Percentiles rank a stretch among this genome's conserved stretches.
phyloP scores from a whole-genome alignment of 2,797 vertebrate genomes.

The Characodon lateralis region DNA sequence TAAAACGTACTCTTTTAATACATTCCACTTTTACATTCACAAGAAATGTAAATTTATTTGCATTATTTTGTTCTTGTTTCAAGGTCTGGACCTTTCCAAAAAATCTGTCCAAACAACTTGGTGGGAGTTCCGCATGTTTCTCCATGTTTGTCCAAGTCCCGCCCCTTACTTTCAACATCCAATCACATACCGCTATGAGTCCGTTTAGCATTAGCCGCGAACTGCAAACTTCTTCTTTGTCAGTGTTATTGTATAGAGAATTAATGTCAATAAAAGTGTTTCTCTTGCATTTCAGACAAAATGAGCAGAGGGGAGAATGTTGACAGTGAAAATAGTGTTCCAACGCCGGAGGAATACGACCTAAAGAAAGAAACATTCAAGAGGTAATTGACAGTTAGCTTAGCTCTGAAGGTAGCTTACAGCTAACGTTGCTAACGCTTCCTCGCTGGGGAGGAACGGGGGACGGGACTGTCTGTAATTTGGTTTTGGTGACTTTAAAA shows the following conservation, averaged over 20 bases:
- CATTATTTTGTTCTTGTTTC: too few species aligned
- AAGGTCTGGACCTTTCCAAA: too few species aligned
- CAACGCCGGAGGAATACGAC: slow-evolving; percentile 35
- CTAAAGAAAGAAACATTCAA: slow-evolving; percentile 26
- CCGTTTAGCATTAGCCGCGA: slow-evolving; percentile 45
- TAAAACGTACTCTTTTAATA: too few species aligned
- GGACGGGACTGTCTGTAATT: too few species aligned
- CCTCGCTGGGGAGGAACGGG: too few species aligned
- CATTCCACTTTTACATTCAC: too few species aligned
- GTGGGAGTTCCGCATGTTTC: neutral
- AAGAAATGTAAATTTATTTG: too few species aligned
- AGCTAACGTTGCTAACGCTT: neutral
- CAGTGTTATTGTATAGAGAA: fast-evolving
- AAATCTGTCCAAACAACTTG: neutral
- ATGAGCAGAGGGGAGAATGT: slow-evolving; percentile 46
- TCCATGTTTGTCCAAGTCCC: slow-evolving; percentile 24
- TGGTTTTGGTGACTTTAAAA: neutral
- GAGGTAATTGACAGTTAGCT: slow-evolving; percentile 47
- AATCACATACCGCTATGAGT: slow-evolving; percentile 36
- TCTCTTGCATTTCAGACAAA: neutral
- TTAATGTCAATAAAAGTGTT: neutral
- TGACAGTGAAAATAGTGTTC: slow-evolving; percentile 7
- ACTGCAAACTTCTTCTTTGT: slow-evolving; percentile 24
- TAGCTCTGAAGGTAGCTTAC: neutral
- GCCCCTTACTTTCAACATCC: slow-evolving; percentile 43